These are phyloP conservation scores for Paradoxurus hermaphroditus DNA, from an alignment of 2,113 vertebrate species.

Conservation along the genomic window DNA sequence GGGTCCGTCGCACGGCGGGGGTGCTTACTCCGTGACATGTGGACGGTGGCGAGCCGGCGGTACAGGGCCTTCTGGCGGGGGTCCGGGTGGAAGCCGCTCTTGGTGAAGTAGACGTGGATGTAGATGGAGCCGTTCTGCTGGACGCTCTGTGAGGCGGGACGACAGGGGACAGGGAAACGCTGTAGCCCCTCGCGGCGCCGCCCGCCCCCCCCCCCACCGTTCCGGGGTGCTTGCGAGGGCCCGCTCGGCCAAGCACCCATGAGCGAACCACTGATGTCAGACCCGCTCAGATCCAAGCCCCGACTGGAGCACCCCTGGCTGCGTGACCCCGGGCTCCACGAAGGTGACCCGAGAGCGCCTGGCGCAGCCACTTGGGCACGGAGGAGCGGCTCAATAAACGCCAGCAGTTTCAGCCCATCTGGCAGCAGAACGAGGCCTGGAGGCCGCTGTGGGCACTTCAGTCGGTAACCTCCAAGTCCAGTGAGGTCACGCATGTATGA, in stretches of 20 bases:
- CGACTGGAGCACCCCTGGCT: rapidly evolving
- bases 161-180: rapidly evolving
- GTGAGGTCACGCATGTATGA: rapidly evolving
- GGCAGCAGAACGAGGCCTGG: background rate
- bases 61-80: slow-evolving; percentile 93
- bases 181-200: rapidly evolving
- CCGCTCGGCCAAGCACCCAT: background rate
- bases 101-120: slow-evolving; percentile 95
- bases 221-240: background rate
- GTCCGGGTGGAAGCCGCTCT: slow-evolving; percentile 96
- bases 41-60: slow-evolving; percentile 92
- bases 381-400: rapidly evolving
- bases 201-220: too few species aligned
- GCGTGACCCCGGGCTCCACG: background rate
- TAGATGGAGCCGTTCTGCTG: slow-evolving; percentile 93
- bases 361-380: background rate
- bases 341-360: background rate
- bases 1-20: rapidly evolving
- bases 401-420: background rate
- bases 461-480: rapidly evolving
- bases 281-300: rapidly evolving
- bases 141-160: slow-evolving; percentile 81
- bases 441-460: background rate
- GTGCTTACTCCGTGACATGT: slow-evolving; percentile 89
- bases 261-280: background rate